phyloP scores from a whole-genome alignment of 2,888 invertebrate genomes.

The Dicranocentrus wangi region DNA sequence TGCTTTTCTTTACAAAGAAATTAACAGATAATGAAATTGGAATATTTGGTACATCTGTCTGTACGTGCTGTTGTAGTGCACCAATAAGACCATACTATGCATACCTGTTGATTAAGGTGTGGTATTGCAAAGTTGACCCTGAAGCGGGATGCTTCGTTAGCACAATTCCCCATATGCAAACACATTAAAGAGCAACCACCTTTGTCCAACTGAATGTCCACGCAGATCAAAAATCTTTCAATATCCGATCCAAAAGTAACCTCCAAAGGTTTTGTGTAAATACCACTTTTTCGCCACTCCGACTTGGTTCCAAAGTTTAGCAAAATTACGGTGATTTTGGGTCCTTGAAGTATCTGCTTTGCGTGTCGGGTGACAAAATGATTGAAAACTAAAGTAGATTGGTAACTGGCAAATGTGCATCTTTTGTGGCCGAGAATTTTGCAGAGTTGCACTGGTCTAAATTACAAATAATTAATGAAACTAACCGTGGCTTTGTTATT shows the following conservation, averaged over 20 bases:
- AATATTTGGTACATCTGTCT: no score
- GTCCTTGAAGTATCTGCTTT: not conserved
- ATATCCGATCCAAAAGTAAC: not conserved
- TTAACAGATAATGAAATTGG: no score
- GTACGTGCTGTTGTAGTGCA: no score
- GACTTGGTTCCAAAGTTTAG: not conserved
- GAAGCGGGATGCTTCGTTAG: not conserved
- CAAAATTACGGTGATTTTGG: no score
- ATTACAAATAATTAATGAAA: not conserved
- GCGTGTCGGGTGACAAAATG: not conserved
- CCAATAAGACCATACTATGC: no score
- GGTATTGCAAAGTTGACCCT: not conserved
- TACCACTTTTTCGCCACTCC: not conserved
- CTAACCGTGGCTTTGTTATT: not conserved
- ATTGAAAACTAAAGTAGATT: not conserved
- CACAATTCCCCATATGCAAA: not conserved
- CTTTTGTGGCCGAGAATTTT: not conserved
- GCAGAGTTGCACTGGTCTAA: not conserved
- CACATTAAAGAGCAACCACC: no score
- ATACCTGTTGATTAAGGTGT: no score
- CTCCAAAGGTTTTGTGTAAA: not conserved
- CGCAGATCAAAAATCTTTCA: not conserved
- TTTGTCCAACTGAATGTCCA: no score
- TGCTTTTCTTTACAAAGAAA: not conserved
- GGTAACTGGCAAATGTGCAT: not conserved